Evolutionary conservation across 2,113 vertebrate species (phyloP).

Genomic region (Lophius piscatorius): DNA sequence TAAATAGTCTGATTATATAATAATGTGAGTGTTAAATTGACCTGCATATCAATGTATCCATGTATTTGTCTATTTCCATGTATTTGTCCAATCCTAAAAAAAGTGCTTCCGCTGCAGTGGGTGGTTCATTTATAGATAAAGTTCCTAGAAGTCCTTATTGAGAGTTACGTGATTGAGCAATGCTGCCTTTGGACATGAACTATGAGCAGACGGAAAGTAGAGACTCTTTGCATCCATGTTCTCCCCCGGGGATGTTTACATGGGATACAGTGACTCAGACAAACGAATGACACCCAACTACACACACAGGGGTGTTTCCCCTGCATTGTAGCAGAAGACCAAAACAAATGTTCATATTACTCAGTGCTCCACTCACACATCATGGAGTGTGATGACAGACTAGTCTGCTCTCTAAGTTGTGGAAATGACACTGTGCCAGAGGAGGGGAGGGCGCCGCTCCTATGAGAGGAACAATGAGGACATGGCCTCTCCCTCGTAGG

Average conservation of each 20-base stretch:
- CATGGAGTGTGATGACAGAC: too few relatives aligned
- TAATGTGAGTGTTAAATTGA: too few relatives aligned
- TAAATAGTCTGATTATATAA: too few relatives aligned
- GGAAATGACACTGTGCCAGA: neutral
- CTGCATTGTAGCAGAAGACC: neutral
- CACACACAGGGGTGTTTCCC: neutral
- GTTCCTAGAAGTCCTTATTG: slow-evolving; percentile 55
- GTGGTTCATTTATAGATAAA: slow-evolving; percentile 32
- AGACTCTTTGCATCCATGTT: too few relatives aligned
- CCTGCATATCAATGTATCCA: too few relatives aligned
- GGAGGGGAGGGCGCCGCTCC: neutral
- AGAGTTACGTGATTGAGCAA: slow-evolving; percentile 36
- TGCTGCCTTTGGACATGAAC: neutral
- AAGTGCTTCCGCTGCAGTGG: slow-evolving; percentile 11
- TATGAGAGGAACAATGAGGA: neutral
- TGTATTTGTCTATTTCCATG: too few relatives aligned
- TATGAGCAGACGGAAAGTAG: neutral
- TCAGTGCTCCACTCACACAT: neutral
- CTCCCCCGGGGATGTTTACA: too few relatives aligned
- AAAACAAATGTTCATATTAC: neutral
- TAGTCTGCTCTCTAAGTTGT: too few relatives aligned
- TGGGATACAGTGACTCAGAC: too few relatives aligned
- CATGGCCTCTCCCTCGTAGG: neutral
- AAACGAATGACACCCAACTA: too few relatives aligned
- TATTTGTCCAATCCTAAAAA: too few relatives aligned